Evolutionary conservation across 2,888 invertebrate species (phyloP).

Genomic region (Digitonthophagus gazella): DNA sequence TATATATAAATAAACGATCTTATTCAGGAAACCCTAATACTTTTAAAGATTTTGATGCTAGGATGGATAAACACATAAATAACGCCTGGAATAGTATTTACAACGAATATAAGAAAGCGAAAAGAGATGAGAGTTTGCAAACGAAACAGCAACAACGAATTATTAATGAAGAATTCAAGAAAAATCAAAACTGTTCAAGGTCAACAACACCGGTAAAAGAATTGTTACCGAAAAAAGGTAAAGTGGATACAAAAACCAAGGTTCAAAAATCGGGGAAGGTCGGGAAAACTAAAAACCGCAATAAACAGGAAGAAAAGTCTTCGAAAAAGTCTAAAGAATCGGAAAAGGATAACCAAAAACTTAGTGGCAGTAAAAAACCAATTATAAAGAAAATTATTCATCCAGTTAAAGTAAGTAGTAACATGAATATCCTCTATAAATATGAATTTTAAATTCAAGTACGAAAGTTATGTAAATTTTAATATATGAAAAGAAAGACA

Average conservation of each 20-base stretch:
- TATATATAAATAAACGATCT: constrained; percentile 23
- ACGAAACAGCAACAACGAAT: too few relatives aligned
- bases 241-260: neutral
- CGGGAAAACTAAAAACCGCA: neutral
- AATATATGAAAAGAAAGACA: neutral
- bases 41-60: constrained; percentile 17
- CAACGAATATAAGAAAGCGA: constrained; percentile 30
- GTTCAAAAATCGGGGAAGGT: neutral
- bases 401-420: neutral
- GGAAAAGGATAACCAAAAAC: neutral
- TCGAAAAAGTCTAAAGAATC: neutral
- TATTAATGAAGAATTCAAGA: neutral
- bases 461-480: too few relatives aligned
- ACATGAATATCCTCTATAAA: neutral
- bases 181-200: constrained; percentile 3
- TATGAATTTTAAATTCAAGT: constrained; percentile 13
- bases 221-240: constrained; percentile 11
- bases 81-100: constrained; percentile 31
- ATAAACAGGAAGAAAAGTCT: neutral
- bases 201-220: constrained; percentile 15
- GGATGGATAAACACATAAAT: constrained; percentile 30
- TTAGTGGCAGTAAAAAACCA: neutral
- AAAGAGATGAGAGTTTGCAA: too few relatives aligned
- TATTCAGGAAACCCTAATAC: constrained; percentile 18
- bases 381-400: neutral